A percentile compares a stretch with the other conserved stretches of the same genome.
These are phyloP conservation scores for Epistrophella euchroma DNA, from an alignment of 2,888 invertebrate species.

Conservation along the genomic window DNA sequence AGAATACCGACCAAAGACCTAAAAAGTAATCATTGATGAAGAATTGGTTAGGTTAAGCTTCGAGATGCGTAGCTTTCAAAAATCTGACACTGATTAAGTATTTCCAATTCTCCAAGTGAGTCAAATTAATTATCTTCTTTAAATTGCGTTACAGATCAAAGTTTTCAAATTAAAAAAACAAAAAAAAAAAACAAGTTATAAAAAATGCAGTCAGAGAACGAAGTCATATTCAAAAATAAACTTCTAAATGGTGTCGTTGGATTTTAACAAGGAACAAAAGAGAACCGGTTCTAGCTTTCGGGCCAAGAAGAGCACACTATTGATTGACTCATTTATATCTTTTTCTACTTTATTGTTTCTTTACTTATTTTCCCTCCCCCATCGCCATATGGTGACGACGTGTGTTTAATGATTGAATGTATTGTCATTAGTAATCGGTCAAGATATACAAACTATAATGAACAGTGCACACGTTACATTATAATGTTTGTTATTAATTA, in stretches of 20 bases:
- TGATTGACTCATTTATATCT: slow-evolving; percentile 52
- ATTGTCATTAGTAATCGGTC: slow-evolving; percentile 51
- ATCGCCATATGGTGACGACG: slow-evolving; percentile 50
- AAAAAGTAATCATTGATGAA: slow-evolving; percentile 10
- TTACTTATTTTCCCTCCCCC: slow-evolving; percentile 32
- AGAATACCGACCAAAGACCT: neutral
- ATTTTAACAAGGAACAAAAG: slow-evolving; percentile 1
- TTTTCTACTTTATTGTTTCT: slow-evolving; percentile 15
- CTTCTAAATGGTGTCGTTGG: slow-evolving; percentile 29
- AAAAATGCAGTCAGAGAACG: slow-evolving; percentile 32
- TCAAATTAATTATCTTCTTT: slow-evolving; percentile 38
- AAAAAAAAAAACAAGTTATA: neutral
- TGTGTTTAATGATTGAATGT: slow-evolving; percentile 55
- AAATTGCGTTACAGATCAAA: slow-evolving; percentile 17
- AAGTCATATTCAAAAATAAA: slow-evolving; percentile 47
- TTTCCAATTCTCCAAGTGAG: slow-evolving; percentile 13
- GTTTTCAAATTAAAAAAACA: slow-evolving; percentile 11
- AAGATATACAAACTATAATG: slow-evolving; percentile 42
- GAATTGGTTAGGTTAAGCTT: slow-evolving; percentile 15
- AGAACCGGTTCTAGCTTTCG: slow-evolving; percentile 59
- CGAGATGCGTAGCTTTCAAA: slow-evolving; percentile 9
- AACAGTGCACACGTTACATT: slow-evolving; percentile 40
- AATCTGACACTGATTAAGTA: slow-evolving; percentile 37
- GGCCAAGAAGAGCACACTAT: slow-evolving; percentile 54
- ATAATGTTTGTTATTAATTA: slow-evolving; percentile 31